Evolutionary conservation across 2,888 invertebrate genomes (phyloP), one percentile per base, ranked within the genome.

Genomic region (Selenia dentaria): DNA sequence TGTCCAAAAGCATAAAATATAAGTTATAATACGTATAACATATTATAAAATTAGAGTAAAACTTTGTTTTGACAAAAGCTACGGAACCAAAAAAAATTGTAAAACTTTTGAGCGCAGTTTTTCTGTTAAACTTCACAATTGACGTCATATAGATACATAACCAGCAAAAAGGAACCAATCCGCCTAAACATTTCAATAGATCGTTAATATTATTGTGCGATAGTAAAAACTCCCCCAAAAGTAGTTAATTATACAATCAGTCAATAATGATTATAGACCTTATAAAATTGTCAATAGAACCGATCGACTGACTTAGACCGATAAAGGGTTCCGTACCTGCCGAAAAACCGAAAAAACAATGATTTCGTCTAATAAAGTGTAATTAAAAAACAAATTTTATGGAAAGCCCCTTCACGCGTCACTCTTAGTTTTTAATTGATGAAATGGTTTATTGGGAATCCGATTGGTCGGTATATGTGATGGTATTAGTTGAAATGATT

Each of bases 211-310:
- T 26, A 53, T 50, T 36, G 50, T 56, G 50, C 51, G 40, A 42
- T 50, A 52, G 51, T 35, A 43, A 69, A 48, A 37, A 28, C 33
- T 27, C 20, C 67, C 67, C 62, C 56, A 68, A 80, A 78, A 82
- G 83, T 77, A 78, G 83, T 84, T 84, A 83, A 85, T 84, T 82
- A 83, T 84, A 80, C 71, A 74, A 87, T 84, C 80, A 78, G 79
- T 77, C 79, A 82, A 88, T 88, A 82, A 85, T 83, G 73, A 82
- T 82, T 84, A 90, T 88, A 85, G 86, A 77, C 82, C 86, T 84
- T 85, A 74, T 83, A 89, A 83, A 90, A 90, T 89, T 85, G 76
- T 87, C 87, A 88, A 89, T 89, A 71, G 76, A 29, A 70, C 88
- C 89, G 89, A 86, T 77, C 34, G 37, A 24, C 31, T 13, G 38